Evolutionary conservation across 2,797 vertebrate genomes (phyloP).

Genomic region (Pygocentrus nattereri): DNA sequence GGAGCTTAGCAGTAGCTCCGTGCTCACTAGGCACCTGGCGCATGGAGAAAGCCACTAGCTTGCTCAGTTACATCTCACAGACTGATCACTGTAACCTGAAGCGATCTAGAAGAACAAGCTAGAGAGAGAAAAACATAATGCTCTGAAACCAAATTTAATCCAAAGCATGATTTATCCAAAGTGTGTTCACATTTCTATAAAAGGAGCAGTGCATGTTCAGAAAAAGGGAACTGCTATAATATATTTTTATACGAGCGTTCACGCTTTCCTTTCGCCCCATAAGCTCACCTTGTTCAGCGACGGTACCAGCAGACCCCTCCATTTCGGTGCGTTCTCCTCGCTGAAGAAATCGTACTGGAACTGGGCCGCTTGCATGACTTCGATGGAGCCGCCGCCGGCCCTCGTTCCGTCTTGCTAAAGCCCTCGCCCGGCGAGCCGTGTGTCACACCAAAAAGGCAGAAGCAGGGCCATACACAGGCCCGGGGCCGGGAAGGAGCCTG

Average conservation of each 20-base stretch:
- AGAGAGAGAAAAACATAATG: no score
- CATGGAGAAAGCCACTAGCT: neutral
- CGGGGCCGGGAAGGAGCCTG: neutral
- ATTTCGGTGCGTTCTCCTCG: slow-evolving; percentile 90
- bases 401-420: slow-evolving; percentile 6
- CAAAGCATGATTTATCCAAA: neutral
- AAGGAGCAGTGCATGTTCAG: neutral
- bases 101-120: neutral
- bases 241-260: neutral
- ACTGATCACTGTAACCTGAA: no score
- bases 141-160: neutral
- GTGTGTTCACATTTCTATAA: neutral
- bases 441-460: slow-evolving; percentile 39
- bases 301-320: slow-evolving; percentile 89
- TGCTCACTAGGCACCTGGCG: neutral
- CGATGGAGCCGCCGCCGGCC: slow-evolving; percentile 43
- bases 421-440: slow-evolving; percentile 6
- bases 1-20: neutral
- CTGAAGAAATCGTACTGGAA: slow-evolving; percentile 92
- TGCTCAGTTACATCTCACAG: no score
- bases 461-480: slow-evolving; percentile 52
- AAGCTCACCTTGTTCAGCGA: slow-evolving; percentile 87
- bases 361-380: slow-evolving; percentile 88
- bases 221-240: neutral
- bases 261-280: neutral